These are phyloP conservation scores for Sceloporus tristichus DNA, from an alignment of 2,113 vertebrate genomes.

Conservation along the genomic window DNA sequence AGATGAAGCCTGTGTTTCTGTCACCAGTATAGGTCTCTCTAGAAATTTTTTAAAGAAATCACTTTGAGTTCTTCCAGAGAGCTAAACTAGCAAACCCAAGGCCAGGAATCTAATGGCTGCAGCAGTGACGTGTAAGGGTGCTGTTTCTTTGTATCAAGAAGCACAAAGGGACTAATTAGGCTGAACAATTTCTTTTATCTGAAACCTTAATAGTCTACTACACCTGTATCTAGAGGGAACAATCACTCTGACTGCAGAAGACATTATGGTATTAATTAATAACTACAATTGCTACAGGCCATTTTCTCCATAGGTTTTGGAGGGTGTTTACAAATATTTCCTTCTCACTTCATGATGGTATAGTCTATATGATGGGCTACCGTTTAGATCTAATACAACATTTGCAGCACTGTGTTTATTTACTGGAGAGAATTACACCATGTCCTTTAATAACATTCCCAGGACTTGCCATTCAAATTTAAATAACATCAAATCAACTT, in stretches of 20 bases:
- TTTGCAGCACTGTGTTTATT: not conserved
- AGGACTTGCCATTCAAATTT: not conserved
- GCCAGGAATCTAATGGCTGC: not conserved
- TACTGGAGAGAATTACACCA: not conserved
- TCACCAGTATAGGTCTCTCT: not conserved
- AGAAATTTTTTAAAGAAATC: conserved; percentile 20
- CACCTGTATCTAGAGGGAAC: not conserved
- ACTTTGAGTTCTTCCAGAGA: not conserved
- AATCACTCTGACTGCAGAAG: not conserved
- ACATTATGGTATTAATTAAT: conserved; percentile 47
- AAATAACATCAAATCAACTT: not conserved
- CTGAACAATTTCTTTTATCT: conserved; percentile 32
- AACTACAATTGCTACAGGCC: conserved; percentile 14
- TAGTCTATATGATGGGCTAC: not conserved
- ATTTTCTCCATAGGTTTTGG: conserved; percentile 29
- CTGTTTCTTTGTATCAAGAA: conserved; percentile 13
- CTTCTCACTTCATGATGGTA: not conserved
- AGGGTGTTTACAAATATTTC: not conserved
- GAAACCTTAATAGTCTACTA: conserved; percentile 1
- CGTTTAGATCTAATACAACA: not conserved
- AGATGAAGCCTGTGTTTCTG: not conserved
- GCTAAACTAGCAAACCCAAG: not conserved
- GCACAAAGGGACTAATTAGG: conserved; percentile 40
- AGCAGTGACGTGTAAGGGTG: not conserved
- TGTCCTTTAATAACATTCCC: not conserved